Conservation (phyloP, 2,888 invertebrate species). For the Ditula angustiorana region DNA sequence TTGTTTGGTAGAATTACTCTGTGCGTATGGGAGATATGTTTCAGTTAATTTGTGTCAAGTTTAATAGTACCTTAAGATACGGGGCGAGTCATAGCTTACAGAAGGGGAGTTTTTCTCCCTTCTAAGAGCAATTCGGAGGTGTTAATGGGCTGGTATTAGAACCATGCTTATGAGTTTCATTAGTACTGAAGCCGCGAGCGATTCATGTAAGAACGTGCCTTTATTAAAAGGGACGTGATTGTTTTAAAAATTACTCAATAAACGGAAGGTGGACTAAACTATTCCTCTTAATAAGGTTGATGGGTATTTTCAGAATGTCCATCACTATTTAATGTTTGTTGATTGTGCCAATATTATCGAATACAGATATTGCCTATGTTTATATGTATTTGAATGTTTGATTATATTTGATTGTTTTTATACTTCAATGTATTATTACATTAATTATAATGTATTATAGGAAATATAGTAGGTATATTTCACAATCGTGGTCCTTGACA, state of each 20-base stretch:
- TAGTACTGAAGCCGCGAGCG: slow-evolving; percentile 75
- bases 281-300: not conserved
- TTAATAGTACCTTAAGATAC: slow-evolving; percentile 69
- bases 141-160: slow-evolving; percentile 77
- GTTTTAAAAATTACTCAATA: slow-evolving; percentile 74
- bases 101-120: slow-evolving; percentile 71
- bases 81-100: slow-evolving; percentile 52
- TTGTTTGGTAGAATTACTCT: slow-evolving; percentile 37
- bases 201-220: slow-evolving; percentile 80
- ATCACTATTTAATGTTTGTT: no score
- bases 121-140: slow-evolving; percentile 72
- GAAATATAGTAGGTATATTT: no score
- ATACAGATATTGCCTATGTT: no score
- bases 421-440: no score
- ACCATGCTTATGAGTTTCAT: slow-evolving; percentile 81
- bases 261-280: slow-evolving; percentile 44
- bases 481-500: no score
- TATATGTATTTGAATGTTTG: no score
- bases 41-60: slow-evolving; percentile 71
- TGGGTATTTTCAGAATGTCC: no score
- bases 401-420: no score
- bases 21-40: slow-evolving; percentile 52
- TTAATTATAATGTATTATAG: no score
- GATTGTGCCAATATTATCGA: no score
- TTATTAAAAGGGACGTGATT: slow-evolving; percentile 79